A percentile compares a stretch with the other conserved stretches of the same genome.
phyloP scores from a whole-genome alignment of 1,140 invertebrate species.

The Tetramorium parvispinum region DNA sequence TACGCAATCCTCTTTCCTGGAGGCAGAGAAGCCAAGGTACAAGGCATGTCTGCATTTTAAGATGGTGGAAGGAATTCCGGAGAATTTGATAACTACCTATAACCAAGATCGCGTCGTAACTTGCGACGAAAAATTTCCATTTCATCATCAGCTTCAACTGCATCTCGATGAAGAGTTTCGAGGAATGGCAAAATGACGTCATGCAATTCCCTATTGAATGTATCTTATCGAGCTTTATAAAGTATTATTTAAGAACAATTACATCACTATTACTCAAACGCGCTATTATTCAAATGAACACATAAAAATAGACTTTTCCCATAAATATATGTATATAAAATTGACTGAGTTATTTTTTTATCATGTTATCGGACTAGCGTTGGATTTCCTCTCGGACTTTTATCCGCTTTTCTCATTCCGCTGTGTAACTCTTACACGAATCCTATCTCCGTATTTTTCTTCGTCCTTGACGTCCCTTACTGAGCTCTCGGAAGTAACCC shows the following conservation, averaged over 20 bases:
- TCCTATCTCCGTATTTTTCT: slow-evolving; percentile 71
- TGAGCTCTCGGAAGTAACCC: slow-evolving; percentile 52
- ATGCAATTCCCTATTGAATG: not conserved
- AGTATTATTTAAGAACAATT: not conserved
- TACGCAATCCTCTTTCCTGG: slow-evolving; percentile 63
- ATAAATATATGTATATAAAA: slow-evolving; percentile 29
- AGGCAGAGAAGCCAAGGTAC: slow-evolving; percentile 34
- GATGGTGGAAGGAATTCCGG: slow-evolving; percentile 9
- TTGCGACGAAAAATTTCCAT: slow-evolving; percentile 37
- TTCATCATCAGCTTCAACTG: not conserved
- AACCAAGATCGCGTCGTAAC: slow-evolving; percentile 4
- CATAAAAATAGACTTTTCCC: not conserved
- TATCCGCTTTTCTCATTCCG: slow-evolving; percentile 70
- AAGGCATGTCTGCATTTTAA: slow-evolving; percentile 59
- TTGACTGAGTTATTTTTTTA: slow-evolving; percentile 58
- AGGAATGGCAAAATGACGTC: not conserved
- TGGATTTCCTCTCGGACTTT: slow-evolving; percentile 64
- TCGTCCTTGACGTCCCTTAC: slow-evolving; percentile 58
- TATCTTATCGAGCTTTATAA: not conserved
- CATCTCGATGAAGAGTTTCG: not conserved
- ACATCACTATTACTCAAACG: no score
- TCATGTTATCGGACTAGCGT: slow-evolving; percentile 26
- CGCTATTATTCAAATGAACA: not conserved
- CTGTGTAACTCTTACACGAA: slow-evolving; percentile 63
- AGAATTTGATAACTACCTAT: slow-evolving; percentile 53